Base-by-base conservation (phyloP, 2,113 vertebrate species). In the Excalfactoria chinensis region DNA sequence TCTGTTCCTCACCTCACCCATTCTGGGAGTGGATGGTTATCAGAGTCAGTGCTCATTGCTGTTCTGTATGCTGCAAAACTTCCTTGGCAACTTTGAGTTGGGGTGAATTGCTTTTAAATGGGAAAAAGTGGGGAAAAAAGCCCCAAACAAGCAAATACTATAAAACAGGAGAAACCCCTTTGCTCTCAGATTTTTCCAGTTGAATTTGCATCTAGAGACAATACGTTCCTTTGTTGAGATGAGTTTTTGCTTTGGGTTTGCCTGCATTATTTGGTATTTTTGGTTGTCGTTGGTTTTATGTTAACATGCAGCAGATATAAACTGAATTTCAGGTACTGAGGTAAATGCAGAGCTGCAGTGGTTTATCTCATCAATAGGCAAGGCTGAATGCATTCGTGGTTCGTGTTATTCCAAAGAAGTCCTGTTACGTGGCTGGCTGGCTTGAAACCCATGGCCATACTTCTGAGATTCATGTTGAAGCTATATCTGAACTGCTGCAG, bases 231-330 rank as follows among this genome's bases (percentile, higher is more conserved):
- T 21, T 87, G 9, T 0, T 32, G 19, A 86, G 15, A n/a, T 46
- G 58, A n/a, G 56, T 2, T 84, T 72, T 84, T 88, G 8, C 46
- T 66, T 71, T 41, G 76, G 8, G 16, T 23, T 79, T 22, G 63
- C 7, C 92, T 81, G 40, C 5, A 25, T 78, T 88, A 83, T 83
- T 93, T 32, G 78, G 17, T 48, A 48, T 67, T 91, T 93, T 35
- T 12, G 10, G 15, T 40, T 77, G 49, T 78, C 63, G 76, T 18
- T 55, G 63, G 4, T 89, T 91, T 70, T 75, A 25, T 19, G 64
- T 34, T 81, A 75, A 71, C 32, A 28, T 68, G n/a, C 71, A 79
- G 25, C 58, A 62, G 66, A 40, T 77, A 63, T 68, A 85, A 76
- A 79, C 60, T 1, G 34, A 34, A 4, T 94, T 73, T 84, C 6